Evolutionary conservation across 2,888 invertebrate species (phyloP).

Genomic region (Allygus modestus): DNA sequence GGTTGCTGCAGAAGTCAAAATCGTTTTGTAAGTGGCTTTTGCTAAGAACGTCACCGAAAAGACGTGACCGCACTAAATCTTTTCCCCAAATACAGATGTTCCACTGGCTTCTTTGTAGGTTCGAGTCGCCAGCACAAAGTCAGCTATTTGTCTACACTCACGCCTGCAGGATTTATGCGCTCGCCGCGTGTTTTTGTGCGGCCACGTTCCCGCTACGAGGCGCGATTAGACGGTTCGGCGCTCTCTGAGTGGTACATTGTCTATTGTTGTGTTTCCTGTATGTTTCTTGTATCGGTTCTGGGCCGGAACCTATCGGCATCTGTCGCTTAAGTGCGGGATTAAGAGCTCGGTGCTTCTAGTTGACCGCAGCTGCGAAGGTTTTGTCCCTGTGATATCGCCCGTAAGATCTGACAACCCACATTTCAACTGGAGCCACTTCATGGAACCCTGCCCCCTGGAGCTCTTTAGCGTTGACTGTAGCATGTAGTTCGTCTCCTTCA

Average conservation of each 20-base stretch:
- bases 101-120: background rate
- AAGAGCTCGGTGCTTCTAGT: conserved; percentile 1
- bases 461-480: background rate
- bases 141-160: conserved; percentile 44
- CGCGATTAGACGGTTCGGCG: conserved; percentile 32
- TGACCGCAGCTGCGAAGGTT: conserved; percentile 39
- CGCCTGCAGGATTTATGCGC: conserved; percentile 47
- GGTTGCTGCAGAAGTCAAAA: conserved; percentile 19
- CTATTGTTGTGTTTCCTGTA: conserved; percentile 53
- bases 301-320: conserved; percentile 46
- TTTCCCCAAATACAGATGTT: conserved; percentile 52
- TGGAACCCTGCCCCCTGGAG: background rate
- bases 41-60: conserved; percentile 32
- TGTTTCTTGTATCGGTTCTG: conserved; percentile 46
- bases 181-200: conserved; percentile 42
- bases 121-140: background rate
- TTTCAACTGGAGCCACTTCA: conserved; percentile 7
- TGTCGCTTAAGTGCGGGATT: conserved; percentile 45
- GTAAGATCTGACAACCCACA: conserved; percentile 47
- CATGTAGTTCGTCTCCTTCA: background rate
- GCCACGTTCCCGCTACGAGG: conserved; percentile 30
- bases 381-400: conserved; percentile 46
- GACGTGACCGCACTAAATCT: conserved; percentile 48
- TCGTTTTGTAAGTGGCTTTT: conserved; percentile 39
- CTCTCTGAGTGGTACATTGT: conserved; percentile 38